phyloP scores from a whole-genome alignment of 2,113 vertebrate genomes.

The Catharus fuscescens region DNA sequence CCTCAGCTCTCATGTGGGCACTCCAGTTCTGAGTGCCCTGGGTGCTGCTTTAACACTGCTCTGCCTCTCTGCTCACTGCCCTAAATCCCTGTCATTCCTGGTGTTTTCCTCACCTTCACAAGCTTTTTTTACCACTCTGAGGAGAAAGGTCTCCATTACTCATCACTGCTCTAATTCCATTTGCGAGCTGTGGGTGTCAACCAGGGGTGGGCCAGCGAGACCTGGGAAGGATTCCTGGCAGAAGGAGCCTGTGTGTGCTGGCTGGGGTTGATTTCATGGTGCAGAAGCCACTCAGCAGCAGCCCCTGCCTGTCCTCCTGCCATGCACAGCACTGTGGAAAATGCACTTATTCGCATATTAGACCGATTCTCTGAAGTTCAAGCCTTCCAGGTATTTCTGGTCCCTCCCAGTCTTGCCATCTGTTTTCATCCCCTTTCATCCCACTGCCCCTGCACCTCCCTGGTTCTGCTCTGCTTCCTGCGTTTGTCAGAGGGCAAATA shows the following conservation, averaged over 20 bases:
- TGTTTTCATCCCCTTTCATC: background rate
- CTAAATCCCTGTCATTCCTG: background rate
- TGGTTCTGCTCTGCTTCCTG: background rate
- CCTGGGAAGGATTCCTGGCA: background rate
- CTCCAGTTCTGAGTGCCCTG: background rate
- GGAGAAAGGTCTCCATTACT: background rate
- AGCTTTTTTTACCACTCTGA: background rate
- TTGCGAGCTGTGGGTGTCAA: background rate
- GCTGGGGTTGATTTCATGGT: background rate
- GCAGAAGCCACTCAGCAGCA: background rate
- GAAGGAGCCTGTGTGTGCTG: background rate
- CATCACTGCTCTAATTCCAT: background rate
- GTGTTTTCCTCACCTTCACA: background rate
- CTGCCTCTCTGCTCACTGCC: background rate
- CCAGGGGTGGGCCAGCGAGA: background rate
- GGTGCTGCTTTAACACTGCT: accelerated
- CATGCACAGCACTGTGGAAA: background rate
- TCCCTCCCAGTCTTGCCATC: background rate
- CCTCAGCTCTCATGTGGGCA: accelerated
- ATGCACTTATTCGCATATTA: background rate
- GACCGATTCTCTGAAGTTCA: background rate
- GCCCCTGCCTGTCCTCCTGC: background rate
- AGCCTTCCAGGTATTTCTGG: background rate
- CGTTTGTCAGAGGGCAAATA: background rate
- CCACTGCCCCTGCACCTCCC: background rate